Percentiles rank a stretch among this genome's conserved stretches.
Evolutionary conservation across 2,113 vertebrate species (phyloP).

Genomic region (Aphyosemion australe): DNA sequence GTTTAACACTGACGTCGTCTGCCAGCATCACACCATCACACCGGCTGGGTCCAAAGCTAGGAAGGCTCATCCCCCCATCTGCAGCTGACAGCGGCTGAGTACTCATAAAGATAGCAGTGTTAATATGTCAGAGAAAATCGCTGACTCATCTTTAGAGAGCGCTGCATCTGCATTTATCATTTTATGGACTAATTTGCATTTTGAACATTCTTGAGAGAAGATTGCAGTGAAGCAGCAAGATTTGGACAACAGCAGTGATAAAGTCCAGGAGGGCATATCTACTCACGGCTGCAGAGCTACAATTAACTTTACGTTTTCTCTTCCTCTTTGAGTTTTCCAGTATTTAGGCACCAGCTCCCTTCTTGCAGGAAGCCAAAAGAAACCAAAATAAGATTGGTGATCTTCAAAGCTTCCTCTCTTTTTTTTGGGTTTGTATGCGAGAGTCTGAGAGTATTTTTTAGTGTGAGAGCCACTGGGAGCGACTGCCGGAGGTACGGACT

Average conservation of each 20-base stretch:
- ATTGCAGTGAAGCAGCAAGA: slow-evolving; percentile 5
- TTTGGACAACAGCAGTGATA: slow-evolving; percentile 12
- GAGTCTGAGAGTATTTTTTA: slow-evolving; percentile 62
- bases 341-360: slow-evolving; percentile 53
- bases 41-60: slow-evolving; percentile 34
- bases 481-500: slow-evolving; percentile 64
- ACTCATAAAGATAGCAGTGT: slow-evolving; percentile 26
- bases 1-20: slow-evolving; percentile 47
- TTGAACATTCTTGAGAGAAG: not conserved
- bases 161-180: not conserved
- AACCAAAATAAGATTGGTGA: slow-evolving; percentile 56
- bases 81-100: slow-evolving; percentile 50
- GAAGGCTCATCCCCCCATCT: slow-evolving; percentile 44
- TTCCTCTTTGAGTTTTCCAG: slow-evolving; percentile 39
- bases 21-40: slow-evolving; percentile 47
- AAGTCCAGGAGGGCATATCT: slow-evolving; percentile 30
- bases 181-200: slow-evolving; percentile 3
- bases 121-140: slow-evolving; percentile 39
- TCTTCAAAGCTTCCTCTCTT: slow-evolving; percentile 72
- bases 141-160: slow-evolving; percentile 28
- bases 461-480: slow-evolving; percentile 63
- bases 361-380: slow-evolving; percentile 42
- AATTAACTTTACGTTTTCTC: slow-evolving; percentile 41
- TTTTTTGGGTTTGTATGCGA: slow-evolving; percentile 63
- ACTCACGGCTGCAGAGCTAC: slow-evolving; percentile 20